Evolutionary conservation across 2,113 vertebrate species (phyloP), one percentile per base, ranked within the genome.

Genomic region (Lamprotornis superbus): DNA sequence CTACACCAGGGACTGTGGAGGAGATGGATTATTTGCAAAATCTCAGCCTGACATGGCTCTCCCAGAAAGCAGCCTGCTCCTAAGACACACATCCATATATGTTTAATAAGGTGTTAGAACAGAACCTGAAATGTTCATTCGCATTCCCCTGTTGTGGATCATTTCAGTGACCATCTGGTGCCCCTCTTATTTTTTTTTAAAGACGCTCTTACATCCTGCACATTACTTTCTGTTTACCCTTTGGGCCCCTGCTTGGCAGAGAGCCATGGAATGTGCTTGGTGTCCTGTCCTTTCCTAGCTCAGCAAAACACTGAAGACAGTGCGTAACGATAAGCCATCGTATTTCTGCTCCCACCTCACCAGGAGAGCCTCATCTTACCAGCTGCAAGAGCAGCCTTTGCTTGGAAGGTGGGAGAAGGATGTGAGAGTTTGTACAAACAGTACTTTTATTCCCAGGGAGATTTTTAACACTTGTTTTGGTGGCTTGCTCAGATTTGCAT

Each of bases 231-330:
- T 96, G 60, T 86, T 90, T 80, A 86, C 47, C 52, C 76, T 80
- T 83, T 92, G 88, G 89, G 92, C 90, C 90, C 64, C 85, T 75
- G 71, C 67, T 74, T 95, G 92, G 94, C 85, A 94, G 80, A 47
- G 40, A 56, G 88, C 94, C 95, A 80, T 44, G 65, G 88, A 93
- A 93, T 95, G 84, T 59, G 68, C 56, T 90, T 67, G 68, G 49
- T 95, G 82, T 96, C 67, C 82, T 71, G 83, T 86, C 82, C 70
- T 50, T 83, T 79, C 74, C 71, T 61, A 94, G 55, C 64, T 90
- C 85, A 67, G 50, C 78, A 77, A 85, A 95, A 88, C 75, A 80
- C 55, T 25, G 16, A 90, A 91, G 84, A 85, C 7, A 1, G 61
- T 23, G 47, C 0, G 0, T 56, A 81, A 83, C 0, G 14, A 93